Evolutionary conservation across 2,888 invertebrate genomes (phyloP), one percentile per base, ranked within the genome.

Genomic region (Caenorhabditis uteleia): DNA sequence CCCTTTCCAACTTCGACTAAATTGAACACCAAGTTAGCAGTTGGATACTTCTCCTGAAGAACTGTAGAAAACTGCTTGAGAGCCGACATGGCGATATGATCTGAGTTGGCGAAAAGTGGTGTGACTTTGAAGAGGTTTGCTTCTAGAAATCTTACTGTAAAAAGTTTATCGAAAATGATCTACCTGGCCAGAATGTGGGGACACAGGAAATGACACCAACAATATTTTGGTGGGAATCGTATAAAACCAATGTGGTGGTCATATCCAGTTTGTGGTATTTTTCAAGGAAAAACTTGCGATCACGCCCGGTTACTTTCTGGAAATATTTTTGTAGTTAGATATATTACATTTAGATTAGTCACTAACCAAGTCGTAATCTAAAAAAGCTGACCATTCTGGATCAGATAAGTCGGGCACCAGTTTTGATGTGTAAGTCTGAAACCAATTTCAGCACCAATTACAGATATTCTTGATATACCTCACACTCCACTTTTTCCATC

Each of bases 131-230:
- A 54, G 2, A 45, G 20, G 27, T 54, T 57, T 16, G 57, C 57
- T 40, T 53, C 64, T 64, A 33, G 16, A 62, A 44, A n/a, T n/a
- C n/a, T n/a, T n/a, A n/a, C n/a, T n/a, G n/a, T n/a, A n/a, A n/a
- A 27, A 5, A 34, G 5, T 8, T 34, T 8, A n/a, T 12, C n/a
- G n/a, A n/a, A n/a, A n/a, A n/a, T n/a, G n/a, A n/a, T n/a, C n/a
- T n/a, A n/a, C n/a, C n/a, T n/a, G n/a, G n/a, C n/a, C n/a, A n/a
- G n/a, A n/a, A 43, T 14, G 64, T 64, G 14, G 23, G 29, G 2
- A 65, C 65, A 1, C 62, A 51, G 18, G 56, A 57, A 33, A 68
- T 66, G 14, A 55, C 49, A 27, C 68, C 71, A 20, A 62, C 50
- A 1, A 71, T 43, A 14, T 66, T 61, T 4, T 56, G 48, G 4